These are phyloP conservation scores for Apostichopus californicus DNA, from an alignment of 35 echinoderm and acorn worm genomes.

Conservation along the genomic window DNA sequence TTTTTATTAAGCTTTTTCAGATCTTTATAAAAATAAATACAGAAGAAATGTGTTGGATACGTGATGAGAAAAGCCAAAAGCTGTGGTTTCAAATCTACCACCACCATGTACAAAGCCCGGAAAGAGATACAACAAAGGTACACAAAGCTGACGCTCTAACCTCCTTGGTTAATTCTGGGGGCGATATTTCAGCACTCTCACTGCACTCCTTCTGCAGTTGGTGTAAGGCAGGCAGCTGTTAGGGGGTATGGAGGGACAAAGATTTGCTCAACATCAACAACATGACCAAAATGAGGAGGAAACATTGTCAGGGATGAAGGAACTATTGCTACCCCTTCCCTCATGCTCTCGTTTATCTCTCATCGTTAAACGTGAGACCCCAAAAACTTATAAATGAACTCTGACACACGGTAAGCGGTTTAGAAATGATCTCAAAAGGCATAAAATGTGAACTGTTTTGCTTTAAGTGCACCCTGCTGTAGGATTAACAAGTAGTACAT, in stretches of 20 bases:
- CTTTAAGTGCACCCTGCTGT: too few species aligned
- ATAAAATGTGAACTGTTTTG: too few species aligned
- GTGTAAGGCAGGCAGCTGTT: constrained; percentile 47
- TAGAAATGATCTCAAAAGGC: too few species aligned
- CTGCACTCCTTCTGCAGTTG: constrained; percentile 48
- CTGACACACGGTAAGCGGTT: too few species aligned
- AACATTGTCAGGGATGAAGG: neutral
- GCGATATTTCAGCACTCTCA: constrained; percentile 53
- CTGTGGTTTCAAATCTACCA: neutral
- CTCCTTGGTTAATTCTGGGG: constrained; percentile 76
- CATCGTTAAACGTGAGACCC: too few species aligned
- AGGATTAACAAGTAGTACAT: too few species aligned
- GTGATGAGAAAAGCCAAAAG: too few species aligned
- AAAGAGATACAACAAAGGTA: constrained; percentile 17
- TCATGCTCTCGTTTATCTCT: too few species aligned
- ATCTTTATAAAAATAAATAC: too few species aligned
- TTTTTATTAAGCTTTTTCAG: too few species aligned
- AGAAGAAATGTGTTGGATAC: too few species aligned
- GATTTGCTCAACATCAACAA: neutral
- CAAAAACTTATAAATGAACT: too few species aligned
- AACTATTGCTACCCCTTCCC: neutral
- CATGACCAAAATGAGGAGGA: neutral
- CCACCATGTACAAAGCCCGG: neutral
- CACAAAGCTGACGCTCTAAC: constrained; percentile 62
- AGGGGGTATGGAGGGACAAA: constrained; percentile 39